These are phyloP conservation scores for Dryomyza anilis DNA, from an alignment of 2,888 invertebrate species.

Conservation along the genomic window DNA sequence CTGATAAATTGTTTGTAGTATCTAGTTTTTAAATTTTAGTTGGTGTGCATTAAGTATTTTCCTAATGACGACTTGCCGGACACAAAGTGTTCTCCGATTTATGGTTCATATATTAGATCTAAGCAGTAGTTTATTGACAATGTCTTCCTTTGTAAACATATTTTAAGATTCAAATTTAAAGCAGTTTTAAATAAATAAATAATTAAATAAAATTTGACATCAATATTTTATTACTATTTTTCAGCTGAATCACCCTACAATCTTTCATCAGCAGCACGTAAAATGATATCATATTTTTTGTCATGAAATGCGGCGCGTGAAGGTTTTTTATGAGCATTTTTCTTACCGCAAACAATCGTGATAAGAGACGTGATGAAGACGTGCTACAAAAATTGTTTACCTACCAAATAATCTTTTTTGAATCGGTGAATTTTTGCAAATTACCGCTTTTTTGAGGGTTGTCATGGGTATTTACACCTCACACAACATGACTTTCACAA, in stretches of 20 bases:
- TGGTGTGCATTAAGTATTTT: neutral
- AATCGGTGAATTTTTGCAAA: too few species aligned
- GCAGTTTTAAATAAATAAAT: constrained; percentile 20
- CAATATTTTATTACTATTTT: neutral
- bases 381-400: neutral
- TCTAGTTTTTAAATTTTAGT: neutral
- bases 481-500: too few species aligned
- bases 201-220: constrained; percentile 9
- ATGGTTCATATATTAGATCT: constrained; percentile 5
- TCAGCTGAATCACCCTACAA: neutral
- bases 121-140: neutral
- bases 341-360: constrained; percentile 9
- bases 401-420: too few species aligned
- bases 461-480: too few species aligned
- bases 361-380: constrained; percentile 3
- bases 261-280: constrained; percentile 5
- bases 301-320: neutral
- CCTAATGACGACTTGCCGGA: constrained; percentile 18
- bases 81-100: constrained; percentile 20
- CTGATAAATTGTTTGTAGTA: neutral
- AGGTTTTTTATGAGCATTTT: neutral
- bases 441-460: too few species aligned
- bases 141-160: constrained; percentile 23
- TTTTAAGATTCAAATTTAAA: neutral
- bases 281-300: constrained; percentile 10